Evolutionary conservation across 2,888 invertebrate genomes (phyloP), one percentile per base, ranked within the genome.

Genomic region (Callinectes sapidus): DNA sequence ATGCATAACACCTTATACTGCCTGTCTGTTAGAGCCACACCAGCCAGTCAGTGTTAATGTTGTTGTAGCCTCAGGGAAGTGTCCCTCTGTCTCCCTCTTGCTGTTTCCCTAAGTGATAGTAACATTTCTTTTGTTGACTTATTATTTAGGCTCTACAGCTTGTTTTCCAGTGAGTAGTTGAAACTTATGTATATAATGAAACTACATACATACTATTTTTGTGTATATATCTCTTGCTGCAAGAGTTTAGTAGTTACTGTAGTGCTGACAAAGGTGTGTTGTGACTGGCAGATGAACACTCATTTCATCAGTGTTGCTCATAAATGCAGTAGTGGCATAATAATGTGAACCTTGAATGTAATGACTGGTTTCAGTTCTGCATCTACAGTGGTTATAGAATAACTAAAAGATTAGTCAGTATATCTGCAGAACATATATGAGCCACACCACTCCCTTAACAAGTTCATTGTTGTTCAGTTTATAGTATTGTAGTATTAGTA

Each of bases 11-110:
- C 71, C 28, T 55, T 54, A 88, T 86, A 32, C 54, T 90, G 92
- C 90, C 87, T 92, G 90, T 92, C 77, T 91, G 90, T 92, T 92
- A 92, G 90, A 61, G 35, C 48, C 55, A 66, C 90, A 88, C 87
- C 48, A 92, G 92, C 77, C 39, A 77, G 35, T 92, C 92, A 66
- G 77, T 92, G 90, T 92, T 92, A 77, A 90, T 71, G 42, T 71
- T 28, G 71, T 71, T 16, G 86, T 85, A 61, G 54, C 66, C 87
- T 35, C 81, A 6, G 71, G 81, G 81, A 81, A 35, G 35, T 35
- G 81, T 81, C 81, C 81, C 81, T 35, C 81, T 81, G 35, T 32
- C 35, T 35, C 35, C 81, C 35, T 81, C 81, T 81, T 89, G 66
- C 89, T 71, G 89, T 71, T 89, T 54, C 88, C 88, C 88, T 35